Base-by-base conservation (phyloP, 2,888 invertebrate species). In the Phasia obesa region DNA sequence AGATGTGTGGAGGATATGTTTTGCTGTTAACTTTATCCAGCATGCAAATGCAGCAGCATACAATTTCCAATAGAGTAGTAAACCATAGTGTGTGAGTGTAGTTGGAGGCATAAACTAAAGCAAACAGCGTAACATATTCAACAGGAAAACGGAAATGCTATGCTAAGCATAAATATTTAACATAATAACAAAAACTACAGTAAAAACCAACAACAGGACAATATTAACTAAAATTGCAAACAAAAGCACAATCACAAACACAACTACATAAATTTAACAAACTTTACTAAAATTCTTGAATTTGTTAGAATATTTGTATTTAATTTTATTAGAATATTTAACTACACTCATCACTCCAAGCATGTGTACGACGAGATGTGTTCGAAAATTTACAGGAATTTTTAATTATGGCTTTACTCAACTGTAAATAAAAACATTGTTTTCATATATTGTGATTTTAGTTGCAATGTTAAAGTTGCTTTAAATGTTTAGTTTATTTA, bases 101-200 rank as follows among this genome's bases (percentile, higher is more conserved):
- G 42, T 31, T 74, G 3, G 51, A 21, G 23, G 42, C 53, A 62
- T 55, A 11, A 69, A 73, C 55, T 57, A 70, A 74, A 64, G 64
- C 74, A 69, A 75, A 74, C 69, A 75, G 81, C 81, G 65, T 79
- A 70, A 79, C 74, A 70, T 65, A 71, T 78, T 70, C 70, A 79
- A 79, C 82, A 83, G 82, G 78, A 83, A 83, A 79, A 76, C 65
- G 75, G 75, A 83, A 83, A 71, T 83, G 75, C 79, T 76, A 44
- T 83, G 53, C 79, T 79, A 60, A 76, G 83, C 79, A 75, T 83
- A 71, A 83, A 79, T 75, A 76, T 83, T 71, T 71, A 76, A 38
- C 67, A 75, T 44, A 78, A 60, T 44, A 51, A 44, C 44, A 70
- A 59, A 7, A 64, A 53, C 64, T 31, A 38, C 21, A 49, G 55